phyloP scores from a whole-genome alignment of 2,888 invertebrate genomes.

The Folsomia candida region DNA sequence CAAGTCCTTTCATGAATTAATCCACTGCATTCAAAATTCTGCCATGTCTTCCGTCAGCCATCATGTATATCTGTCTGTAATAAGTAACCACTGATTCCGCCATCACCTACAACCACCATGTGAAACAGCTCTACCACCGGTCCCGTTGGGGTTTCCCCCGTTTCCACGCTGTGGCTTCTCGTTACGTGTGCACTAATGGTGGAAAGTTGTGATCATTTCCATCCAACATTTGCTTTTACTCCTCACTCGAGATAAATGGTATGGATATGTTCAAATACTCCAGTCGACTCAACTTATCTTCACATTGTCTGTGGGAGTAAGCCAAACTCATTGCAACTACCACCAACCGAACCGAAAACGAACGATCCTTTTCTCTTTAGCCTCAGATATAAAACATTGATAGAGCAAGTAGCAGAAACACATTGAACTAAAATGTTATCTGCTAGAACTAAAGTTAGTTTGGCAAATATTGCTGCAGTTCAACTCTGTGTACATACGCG shows the following conservation, averaged over 20 bases:
- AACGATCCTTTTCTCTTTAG: neutral
- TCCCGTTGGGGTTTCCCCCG: neutral
- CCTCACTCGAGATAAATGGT: neutral
- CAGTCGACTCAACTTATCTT: no score
- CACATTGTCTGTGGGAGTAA: no score
- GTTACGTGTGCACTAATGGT: slow-evolving; percentile 3
- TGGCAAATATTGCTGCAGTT: neutral
- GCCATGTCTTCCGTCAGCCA: no score
- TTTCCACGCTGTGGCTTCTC: neutral
- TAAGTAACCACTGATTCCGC: no score
- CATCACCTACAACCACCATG: no score
- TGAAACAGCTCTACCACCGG: neutral
- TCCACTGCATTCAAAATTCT: neutral
- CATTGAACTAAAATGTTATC: no score
- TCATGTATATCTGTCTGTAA: neutral
- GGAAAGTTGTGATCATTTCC: slow-evolving; percentile 11
- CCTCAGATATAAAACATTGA: no score
- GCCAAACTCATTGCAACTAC: no score
- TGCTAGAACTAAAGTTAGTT: neutral
- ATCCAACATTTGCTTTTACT: neutral
- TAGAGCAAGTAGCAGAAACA: neutral
- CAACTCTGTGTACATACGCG: no score
- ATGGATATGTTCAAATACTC: neutral
- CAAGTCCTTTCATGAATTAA: neutral
- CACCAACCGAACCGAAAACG: no score